Conservation (phyloP, 2,888 invertebrate genomes). For the Hoplodrina ambigua region DNA sequence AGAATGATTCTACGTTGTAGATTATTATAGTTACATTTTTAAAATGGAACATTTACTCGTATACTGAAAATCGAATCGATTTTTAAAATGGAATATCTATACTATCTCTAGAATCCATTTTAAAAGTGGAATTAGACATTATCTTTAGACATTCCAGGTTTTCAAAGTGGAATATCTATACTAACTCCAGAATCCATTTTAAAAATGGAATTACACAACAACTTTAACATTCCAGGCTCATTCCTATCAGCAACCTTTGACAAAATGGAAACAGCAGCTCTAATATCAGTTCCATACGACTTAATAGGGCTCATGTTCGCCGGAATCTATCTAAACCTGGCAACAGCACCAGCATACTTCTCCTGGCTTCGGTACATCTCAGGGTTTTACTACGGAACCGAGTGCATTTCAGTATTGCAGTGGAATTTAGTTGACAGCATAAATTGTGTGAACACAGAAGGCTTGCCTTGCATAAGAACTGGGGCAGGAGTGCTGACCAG, state of each 20-base stretch:
- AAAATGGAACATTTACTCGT: too few relatives aligned
- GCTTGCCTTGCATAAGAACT: constrained; percentile 91
- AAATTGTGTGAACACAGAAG: constrained; percentile 89
- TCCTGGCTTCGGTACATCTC: constrained; percentile 92
- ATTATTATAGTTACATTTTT: too few relatives aligned
- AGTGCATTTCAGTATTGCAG: constrained; percentile 92
- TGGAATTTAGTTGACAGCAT: constrained; percentile 91
- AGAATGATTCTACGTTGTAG: too few relatives aligned
- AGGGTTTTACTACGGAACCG: constrained; percentile 93
- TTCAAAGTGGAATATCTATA: neutral
- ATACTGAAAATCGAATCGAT: neutral
- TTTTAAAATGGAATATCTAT: too few relatives aligned
- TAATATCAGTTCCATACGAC: constrained; percentile 93
- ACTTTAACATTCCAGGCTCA: constrained; percentile 85
- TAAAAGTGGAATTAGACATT: too few relatives aligned
- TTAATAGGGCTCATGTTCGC: constrained; percentile 92
- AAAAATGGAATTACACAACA: constrained; percentile 33
- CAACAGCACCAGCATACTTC: constrained; percentile 87
- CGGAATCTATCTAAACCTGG: constrained; percentile 92
- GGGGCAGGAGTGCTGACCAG: constrained; percentile 91
- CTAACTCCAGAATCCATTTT: neutral
- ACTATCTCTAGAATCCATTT: too few relatives aligned
- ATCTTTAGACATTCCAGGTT: too few relatives aligned
- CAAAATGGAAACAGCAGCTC: constrained; percentile 92
- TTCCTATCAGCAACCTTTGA: constrained; percentile 93